Evolutionary conservation across 2,113 vertebrate species (phyloP), one percentile per base, ranked within the genome.

Genomic region (Myotis davidii): DNA sequence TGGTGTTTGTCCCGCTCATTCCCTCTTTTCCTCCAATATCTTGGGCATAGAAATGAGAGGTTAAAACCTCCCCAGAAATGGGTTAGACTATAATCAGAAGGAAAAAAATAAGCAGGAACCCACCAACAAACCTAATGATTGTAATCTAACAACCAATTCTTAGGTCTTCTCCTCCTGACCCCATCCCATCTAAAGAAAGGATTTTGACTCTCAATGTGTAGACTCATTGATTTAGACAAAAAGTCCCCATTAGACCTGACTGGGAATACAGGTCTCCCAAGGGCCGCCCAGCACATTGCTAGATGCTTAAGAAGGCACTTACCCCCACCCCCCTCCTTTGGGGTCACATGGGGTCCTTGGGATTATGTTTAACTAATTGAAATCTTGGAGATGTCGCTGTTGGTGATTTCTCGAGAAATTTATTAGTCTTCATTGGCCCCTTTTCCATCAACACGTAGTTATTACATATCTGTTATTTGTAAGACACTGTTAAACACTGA

Each of bases 401-500:
- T 84, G 79, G 64, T 96, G 89, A 92, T 96, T 91, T 94, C 79
- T 91, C n/a, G 56, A 81, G 45, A 88, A 61, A 67, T 61, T 16
- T 84, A 67, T 90, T 78, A 78, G 85, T 85, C 59, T 65, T 91
- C 18, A 37, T 42, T 84, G 67, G 74, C 48, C 50, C 17, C 50
- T 54, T 94, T 93, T 94, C 94, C 88, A 50, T 96, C 95, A 96
- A 86, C 97, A 94, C 67, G 25, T 56, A 54, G 69, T 92, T 92
- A 70, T 73, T 64, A 88, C 17, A 3, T 37, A 92, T 82, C 81
- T 88, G 13, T 74, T 73, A 95, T 83, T 85, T 61, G 39, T 65
- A 86, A 91, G 85, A 50, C 78, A 29, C 48, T 61, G 64, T 90
- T 94, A 56, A 85, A 85, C 85, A 50, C 3, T 1, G 54, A 52